Percentiles rank a stretch among this genome's conserved stretches.
Conservation (phyloP, 2,888 invertebrate species). For the Ochropacha duplaris region DNA sequence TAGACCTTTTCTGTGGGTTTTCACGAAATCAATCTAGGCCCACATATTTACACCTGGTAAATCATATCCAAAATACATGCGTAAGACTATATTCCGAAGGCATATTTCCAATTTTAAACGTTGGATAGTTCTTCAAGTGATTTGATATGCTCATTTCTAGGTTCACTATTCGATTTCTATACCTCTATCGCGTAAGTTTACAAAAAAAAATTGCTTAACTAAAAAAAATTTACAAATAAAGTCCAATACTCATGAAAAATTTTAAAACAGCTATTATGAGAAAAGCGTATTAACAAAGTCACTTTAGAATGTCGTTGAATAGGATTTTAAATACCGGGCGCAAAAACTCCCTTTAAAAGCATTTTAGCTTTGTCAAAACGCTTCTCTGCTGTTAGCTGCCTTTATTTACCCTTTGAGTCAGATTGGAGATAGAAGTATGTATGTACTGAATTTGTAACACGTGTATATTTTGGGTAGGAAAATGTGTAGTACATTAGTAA, state of each 20-base stretch:
- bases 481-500: background rate
- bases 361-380: conserved; percentile 49
- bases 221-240: background rate
- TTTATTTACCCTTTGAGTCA: conserved; percentile 37
- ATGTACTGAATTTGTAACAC: conserved; percentile 12
- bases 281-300: conserved; percentile 20
- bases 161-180: too few species aligned
- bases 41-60: too few species aligned
- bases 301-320: conserved; percentile 27
- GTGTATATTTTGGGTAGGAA: conserved; percentile 10
- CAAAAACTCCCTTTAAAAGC: conserved; percentile 32
- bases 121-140: too few species aligned
- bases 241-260: conserved; percentile 13
- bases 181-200: too few species aligned
- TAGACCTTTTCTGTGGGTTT: too few species aligned
- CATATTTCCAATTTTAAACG: too few species aligned
- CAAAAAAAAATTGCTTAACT: too few species aligned
- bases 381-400: conserved; percentile 35
- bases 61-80: too few species aligned
- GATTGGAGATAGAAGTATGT: conserved; percentile 25
- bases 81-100: too few species aligned
- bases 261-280: conserved; percentile 20
- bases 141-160: too few species aligned
- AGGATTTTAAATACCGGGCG: conserved; percentile 39
- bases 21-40: too few species aligned